Evolutionary conservation across 1,140 invertebrate species (phyloP).

Genomic region (Dendrolimus kikuchii): DNA sequence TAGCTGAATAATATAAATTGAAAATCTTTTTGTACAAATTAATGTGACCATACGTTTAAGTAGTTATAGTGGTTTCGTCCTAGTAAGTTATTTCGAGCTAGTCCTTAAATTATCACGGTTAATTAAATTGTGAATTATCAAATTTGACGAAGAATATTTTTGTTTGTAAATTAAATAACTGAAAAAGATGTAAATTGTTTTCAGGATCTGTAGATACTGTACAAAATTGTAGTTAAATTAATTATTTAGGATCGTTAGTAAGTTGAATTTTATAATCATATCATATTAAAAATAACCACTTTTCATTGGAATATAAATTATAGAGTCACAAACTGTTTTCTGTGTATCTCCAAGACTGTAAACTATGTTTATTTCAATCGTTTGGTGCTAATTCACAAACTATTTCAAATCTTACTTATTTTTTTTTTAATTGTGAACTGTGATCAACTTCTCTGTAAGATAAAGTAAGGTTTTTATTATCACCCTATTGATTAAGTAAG

Average conservation of each 20-base stretch:
- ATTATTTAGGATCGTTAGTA: constrained; percentile 43
- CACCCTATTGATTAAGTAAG: neutral
- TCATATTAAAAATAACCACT: constrained; percentile 45
- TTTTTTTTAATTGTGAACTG: constrained; percentile 11
- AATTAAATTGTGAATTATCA: constrained; percentile 13
- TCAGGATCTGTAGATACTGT: constrained; percentile 64
- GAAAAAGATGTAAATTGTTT: constrained; percentile 40
- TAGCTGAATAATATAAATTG: constrained; percentile 16
- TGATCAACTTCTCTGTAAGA: constrained; percentile 4
- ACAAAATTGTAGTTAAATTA: constrained; percentile 47
- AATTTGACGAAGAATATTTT: constrained; percentile 6
- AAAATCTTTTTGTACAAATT: constrained; percentile 54
- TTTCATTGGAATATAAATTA: constrained; percentile 12
- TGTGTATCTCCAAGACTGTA: constrained; percentile 11
- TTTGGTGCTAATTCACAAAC: constrained; percentile 19
- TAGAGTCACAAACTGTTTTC: constrained; percentile 22
- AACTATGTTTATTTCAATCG: constrained; percentile 15
- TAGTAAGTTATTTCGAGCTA: constrained; percentile 67
- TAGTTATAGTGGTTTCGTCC: constrained; percentile 52
- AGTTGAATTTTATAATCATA: constrained; percentile 68
- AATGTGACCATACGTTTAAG: constrained; percentile 47
- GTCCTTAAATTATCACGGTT: constrained; percentile 59
- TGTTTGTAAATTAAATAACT: constrained; percentile 29
- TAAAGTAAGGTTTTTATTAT: constrained; percentile 3
- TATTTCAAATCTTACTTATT: constrained; percentile 12